Evolutionary conservation across 2,113 vertebrate species (phyloP).

Genomic region (Limanda limanda): DNA sequence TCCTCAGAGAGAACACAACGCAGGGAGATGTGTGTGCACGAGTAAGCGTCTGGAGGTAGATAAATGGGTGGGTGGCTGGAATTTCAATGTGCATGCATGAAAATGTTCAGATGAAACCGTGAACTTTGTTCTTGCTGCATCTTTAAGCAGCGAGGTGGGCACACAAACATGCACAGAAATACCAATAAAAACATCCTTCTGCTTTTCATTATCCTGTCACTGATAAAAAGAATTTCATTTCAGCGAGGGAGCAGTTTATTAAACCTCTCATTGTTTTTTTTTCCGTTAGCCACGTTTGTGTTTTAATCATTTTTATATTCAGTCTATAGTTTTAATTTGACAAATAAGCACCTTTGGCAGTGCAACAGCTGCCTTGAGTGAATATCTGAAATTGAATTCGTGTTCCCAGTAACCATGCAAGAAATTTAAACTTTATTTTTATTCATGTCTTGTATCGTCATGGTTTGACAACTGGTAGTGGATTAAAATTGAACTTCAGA

Average conservation of each 20-base stretch:
- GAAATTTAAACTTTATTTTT: no score
- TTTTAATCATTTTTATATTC: no score
- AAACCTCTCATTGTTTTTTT: not conserved
- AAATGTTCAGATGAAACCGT: constrained; percentile 2
- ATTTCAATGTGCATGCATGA: not conserved
- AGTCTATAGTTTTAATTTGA: no score
- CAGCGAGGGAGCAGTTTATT: not conserved
- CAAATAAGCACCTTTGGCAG: no score
- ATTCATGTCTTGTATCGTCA: no score
- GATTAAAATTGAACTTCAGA: no score
- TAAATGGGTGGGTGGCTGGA: not conserved
- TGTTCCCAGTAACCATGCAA: no score
- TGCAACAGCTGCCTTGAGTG: no score
- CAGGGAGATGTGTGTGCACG: constrained; percentile 14
- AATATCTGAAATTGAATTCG: no score
- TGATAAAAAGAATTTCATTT: constrained; percentile 23
- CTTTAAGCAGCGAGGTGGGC: not conserved
- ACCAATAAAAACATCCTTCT: constrained; percentile 12
- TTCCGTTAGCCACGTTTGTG: no score
- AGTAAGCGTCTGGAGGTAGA: not conserved
- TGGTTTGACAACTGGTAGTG: no score
- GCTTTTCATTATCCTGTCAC: constrained; percentile 20
- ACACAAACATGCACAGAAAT: not conserved
- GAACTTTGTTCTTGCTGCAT: not conserved
- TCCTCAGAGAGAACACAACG: constrained; percentile 27